These are phyloP conservation scores for Falco novaeseelandiae DNA, from an alignment of 2,797 vertebrate species.

Conservation along the genomic window DNA sequence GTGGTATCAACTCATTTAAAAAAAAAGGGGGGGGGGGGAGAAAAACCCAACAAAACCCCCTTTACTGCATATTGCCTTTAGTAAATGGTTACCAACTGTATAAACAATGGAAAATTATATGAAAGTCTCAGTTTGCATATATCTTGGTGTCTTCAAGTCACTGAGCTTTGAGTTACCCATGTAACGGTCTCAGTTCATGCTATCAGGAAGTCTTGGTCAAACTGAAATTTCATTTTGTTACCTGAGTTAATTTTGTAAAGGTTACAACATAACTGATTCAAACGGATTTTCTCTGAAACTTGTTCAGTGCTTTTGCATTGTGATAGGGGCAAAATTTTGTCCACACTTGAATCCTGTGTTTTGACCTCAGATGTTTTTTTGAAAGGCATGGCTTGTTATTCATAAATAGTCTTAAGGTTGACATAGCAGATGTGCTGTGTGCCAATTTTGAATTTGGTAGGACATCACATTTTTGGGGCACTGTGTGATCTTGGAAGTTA, in stretches of 20 bases:
- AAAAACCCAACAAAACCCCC: neutral
- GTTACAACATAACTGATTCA: neutral
- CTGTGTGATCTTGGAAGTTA: neutral
- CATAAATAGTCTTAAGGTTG: neutral
- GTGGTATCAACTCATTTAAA: slow-evolving; percentile 55
- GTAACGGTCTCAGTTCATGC: too few species aligned
- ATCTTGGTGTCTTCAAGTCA: slow-evolving; percentile 38
- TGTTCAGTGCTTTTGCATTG: neutral
- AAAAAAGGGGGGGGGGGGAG: neutral
- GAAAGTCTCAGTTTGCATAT: slow-evolving; percentile 5
- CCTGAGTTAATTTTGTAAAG: neutral
- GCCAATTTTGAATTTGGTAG: neutral
- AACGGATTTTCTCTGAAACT: neutral
- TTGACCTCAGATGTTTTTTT: neutral
- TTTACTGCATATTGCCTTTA: slow-evolving; percentile 46
- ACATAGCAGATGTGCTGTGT: neutral
- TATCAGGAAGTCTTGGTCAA: neutral
- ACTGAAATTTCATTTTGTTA: neutral
- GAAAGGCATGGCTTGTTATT: neutral
- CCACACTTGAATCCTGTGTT: neutral
- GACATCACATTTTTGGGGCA: neutral
- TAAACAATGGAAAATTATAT: slow-evolving; percentile 64
- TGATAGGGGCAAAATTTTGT: neutral
- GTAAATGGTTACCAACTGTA: slow-evolving; percentile 73
- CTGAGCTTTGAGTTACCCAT: neutral